Evolutionary conservation across 64 coral and sea anemone species (phyloP), one percentile per base, ranked within the genome.

Genomic region (Exaiptasia diaphana): DNA sequence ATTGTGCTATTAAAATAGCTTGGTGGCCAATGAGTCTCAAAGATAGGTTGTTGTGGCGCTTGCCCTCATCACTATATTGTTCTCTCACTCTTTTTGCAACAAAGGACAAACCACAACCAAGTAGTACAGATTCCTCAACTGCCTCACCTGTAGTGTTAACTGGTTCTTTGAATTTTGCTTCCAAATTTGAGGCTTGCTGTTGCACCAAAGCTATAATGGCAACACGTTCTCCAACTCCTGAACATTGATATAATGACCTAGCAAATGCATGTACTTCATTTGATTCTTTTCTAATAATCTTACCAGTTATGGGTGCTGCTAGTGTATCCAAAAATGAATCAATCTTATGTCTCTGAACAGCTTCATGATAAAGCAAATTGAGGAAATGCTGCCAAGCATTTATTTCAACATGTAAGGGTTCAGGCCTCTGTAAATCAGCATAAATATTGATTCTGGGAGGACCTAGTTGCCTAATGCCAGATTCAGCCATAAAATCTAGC

Each of bases 51-150:
- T 74, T 89, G 24, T 13, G 26, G 29, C 31, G 48, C 35, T 89
- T 38, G 38, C 53, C 24, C 73, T 88, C 45, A 50, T 79, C 85
- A 17, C 25, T 17, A 20, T 79, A 81, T 67, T 89, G 67, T 37
- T 80, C 49, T 4, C 17, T 83, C n/a, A 73, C 45, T 45, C 23
- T 68, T 4, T 32, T 75, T 28, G 78, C 78, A 75, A 90, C 34
- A 74, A 82, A 90, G 26, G 78, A 25, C 20, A 83, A 27, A 32
- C 79, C 71, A 90, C 78, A 90, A 15, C 69, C 87, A 81, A 55
- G 18, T 55, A 5, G 20, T 55, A 20, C 20, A 55, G 52, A 15
- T 55, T 55, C 52, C 25, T 21, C 20, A 55, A 55, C 4, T n/a
- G n/a, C n/a, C n/a, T n/a, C n/a, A n/a, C n/a, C n/a, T n/a, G n/a